Conservation (phyloP, 2,888 invertebrate species). For the Anodontia alba region DNA sequence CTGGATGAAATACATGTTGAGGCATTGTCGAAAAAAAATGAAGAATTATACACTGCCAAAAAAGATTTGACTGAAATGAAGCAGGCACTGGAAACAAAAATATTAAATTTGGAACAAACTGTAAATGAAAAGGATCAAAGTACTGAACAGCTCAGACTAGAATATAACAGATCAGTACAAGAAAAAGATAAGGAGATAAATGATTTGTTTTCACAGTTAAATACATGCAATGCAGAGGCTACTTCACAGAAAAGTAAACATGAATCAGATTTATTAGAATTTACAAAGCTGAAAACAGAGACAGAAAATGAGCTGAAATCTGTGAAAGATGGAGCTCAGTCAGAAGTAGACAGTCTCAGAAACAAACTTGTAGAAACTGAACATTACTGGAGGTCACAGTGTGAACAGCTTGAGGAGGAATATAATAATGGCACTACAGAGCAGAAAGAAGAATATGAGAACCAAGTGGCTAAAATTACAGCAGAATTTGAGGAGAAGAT, state of each 20-base stretch:
- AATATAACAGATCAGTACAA: not conserved
- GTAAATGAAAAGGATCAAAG: constrained; percentile 13
- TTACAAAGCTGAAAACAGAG: constrained; percentile 19
- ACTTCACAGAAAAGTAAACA: not conserved
- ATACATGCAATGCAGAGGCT: not conserved
- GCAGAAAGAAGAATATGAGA: constrained; percentile 49
- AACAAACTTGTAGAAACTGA: constrained; percentile 54
- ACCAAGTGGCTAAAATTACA: constrained; percentile 54
- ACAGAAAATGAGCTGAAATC: constrained; percentile 28
- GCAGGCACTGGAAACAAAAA: constrained; percentile 19
- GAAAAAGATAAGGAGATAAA: constrained; percentile 11
- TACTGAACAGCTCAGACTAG: constrained; percentile 16
- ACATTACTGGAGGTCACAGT: constrained; percentile 69
- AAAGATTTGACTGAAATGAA: not conserved
- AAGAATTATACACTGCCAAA: not conserved
- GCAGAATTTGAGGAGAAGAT: constrained; percentile 47
- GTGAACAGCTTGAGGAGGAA: constrained; percentile 66
- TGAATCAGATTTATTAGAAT: constrained; percentile 4
- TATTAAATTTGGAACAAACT: constrained; percentile 14
- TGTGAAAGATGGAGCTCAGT: not conserved
- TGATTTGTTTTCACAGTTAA: not conserved
- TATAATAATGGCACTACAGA: constrained; percentile 61
- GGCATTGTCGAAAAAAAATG: not conserved
- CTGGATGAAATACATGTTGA: not conserved
- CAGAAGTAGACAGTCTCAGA: constrained; percentile 29